Conservation (phyloP, 2,113 vertebrate species). For the Callopanchax toddi region DNA sequence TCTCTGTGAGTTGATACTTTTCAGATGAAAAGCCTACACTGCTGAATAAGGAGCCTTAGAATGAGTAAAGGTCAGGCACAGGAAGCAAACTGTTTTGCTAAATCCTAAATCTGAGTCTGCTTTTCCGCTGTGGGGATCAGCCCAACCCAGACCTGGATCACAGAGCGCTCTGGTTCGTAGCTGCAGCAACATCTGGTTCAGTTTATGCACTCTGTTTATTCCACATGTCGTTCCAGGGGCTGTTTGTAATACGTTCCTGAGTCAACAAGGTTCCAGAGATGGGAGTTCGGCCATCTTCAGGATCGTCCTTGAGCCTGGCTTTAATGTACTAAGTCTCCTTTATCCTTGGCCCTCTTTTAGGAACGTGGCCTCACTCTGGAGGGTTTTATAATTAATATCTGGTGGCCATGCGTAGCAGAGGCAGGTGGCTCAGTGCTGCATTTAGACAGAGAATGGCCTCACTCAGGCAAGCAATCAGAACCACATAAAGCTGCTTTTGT, state of each 20-base stretch:
- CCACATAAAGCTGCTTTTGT: slow-evolving; percentile 44
- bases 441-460: slow-evolving; percentile 30
- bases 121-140: slow-evolving; percentile 59
- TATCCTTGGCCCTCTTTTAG: slow-evolving; percentile 2
- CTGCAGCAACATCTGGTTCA: slow-evolving; percentile 72
- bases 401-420: slow-evolving; percentile 15
- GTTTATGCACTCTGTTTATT: slow-evolving; percentile 67
- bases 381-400: slow-evolving; percentile 6
- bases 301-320: slow-evolving; percentile 1
- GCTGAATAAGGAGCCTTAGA: slow-evolving; percentile 36
- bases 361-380: background rate
- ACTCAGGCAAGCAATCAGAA: slow-evolving; percentile 15
- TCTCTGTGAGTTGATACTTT: slow-evolving; percentile 29
- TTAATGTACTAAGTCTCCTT: slow-evolving; percentile 19
- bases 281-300: slow-evolving; percentile 44
- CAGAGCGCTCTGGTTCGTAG: slow-evolving; percentile 42
- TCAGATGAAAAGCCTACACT: slow-evolving; percentile 25
- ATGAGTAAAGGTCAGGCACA: slow-evolving; percentile 41
- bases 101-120: slow-evolving; percentile 56
- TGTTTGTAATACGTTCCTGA: slow-evolving; percentile 64
- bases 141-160: slow-evolving; percentile 58
- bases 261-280: slow-evolving; percentile 40
- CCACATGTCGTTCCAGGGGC: slow-evolving; percentile 62
- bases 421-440: slow-evolving; percentile 53
- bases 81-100: slow-evolving; percentile 64